Evolutionary conservation across 2,888 invertebrate species (phyloP).

Genomic region (Euzetes globulus): DNA sequence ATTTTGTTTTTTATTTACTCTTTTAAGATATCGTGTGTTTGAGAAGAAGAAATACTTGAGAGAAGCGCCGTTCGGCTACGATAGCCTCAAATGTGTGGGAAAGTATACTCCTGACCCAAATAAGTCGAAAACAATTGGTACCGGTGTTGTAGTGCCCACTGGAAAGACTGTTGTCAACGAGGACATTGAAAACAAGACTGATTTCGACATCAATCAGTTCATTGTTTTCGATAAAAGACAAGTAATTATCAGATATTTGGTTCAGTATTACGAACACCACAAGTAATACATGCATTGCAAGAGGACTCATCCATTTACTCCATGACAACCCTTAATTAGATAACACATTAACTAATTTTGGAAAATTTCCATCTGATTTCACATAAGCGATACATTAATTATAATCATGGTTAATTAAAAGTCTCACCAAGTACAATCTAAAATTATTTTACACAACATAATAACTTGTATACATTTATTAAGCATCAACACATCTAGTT

Average conservation of each 20-base stretch:
- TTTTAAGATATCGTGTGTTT: neutral
- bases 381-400: too few species aligned
- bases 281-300: too few species aligned
- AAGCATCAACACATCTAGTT: too few species aligned
- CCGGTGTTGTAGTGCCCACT: neutral
- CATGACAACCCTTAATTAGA: too few species aligned
- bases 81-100: neutral
- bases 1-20: too few species aligned
- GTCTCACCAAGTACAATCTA: too few species aligned
- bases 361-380: too few species aligned
- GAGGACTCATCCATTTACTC: too few species aligned
- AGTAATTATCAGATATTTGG: neutral
- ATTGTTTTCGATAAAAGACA: neutral
- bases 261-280: neutral
- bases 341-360: too few species aligned
- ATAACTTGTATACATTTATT: too few species aligned
- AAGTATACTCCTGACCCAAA: neutral
- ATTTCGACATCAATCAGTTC: neutral
- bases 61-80: neutral
- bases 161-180: neutral
- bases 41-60: neutral
- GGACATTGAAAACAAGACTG: neutral
- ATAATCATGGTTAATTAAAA: too few species aligned
- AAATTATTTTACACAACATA: too few species aligned
- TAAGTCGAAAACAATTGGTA: neutral